Percentiles rank a stretch among this genome's conserved stretches.
Conservation (phyloP, 2,888 invertebrate species). For the Pristionchus arcanus region DNA sequence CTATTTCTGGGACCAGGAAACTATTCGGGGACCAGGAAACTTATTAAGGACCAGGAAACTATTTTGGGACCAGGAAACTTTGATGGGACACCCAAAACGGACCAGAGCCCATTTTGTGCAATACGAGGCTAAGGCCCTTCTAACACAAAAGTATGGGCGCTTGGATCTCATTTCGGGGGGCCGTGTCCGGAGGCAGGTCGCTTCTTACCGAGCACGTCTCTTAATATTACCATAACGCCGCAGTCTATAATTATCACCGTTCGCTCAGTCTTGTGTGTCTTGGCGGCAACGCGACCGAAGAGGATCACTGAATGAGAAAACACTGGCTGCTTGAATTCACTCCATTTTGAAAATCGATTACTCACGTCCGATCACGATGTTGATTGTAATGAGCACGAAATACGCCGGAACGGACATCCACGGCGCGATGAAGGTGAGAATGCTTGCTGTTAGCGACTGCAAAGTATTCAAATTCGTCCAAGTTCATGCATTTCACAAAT, state of each 20-base stretch:
- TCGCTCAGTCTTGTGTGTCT: constrained; percentile 26
- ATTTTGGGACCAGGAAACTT: no score
- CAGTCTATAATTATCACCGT: not conserved
- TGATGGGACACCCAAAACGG: no score
- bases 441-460: not conserved
- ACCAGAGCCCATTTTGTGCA: no score
- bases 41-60: no score
- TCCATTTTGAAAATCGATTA: not conserved
- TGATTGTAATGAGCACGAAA: not conserved
- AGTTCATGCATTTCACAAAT: not conserved
- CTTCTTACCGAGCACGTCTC: no score
- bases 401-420: constrained; percentile 49
- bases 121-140: no score
- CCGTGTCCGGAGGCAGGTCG: no score
- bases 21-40: no score
- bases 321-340: not conserved
- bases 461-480: not conserved
- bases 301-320: constrained; percentile 1
- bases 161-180: no score
- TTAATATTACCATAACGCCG: not conserved
- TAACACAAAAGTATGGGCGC: no score
- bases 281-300: not conserved
- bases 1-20: no score
- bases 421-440: constrained; percentile 48
- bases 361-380: not conserved